Evolutionary conservation across 1,140 invertebrate species (phyloP), one percentile per base, ranked within the genome.

Genomic region (Frieseomelitta varia): DNA sequence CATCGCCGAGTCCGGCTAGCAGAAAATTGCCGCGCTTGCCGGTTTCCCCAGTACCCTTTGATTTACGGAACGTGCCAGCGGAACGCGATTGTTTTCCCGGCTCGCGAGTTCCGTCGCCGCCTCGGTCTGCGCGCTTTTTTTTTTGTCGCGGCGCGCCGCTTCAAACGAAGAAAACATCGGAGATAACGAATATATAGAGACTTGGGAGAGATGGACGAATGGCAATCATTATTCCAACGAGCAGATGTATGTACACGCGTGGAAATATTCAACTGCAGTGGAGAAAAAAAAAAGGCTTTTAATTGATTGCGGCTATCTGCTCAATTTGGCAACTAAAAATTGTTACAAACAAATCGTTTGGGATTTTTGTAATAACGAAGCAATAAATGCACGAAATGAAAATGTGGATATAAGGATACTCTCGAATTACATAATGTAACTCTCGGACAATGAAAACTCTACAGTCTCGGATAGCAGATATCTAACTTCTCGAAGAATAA

Each of bases 21-120:
- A 67, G 68, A 81, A 82, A 68, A 77, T 77, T 68, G 39, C 72
- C 53, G 24, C 6, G 39, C 39, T n/a, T n/a, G 53, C 27, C 81
- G 14, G 65, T 24, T 8, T 4, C 14, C 39, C 24, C 34, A 4
- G 10, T 30, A 27, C 65, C 39, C 65, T 83, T 83, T 83, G 53
- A 69, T 83, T 83, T 58, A 58, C 53, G 63, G 27, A 68, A 61
- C 56, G 27, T 47, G 39, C 21, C 21, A 0, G 15, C 30, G 11
- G 30, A 47, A 53, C 39, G 17, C 80, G 74, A 77, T 83, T 78
- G 65, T 77, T 69, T 69, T 15, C 21, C 75, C 47, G 24, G 58
- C 51, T 30, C 12, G 47, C 55, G 30, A 76, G 24, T 76, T 63
- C 27, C 4, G 17, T 39, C 30, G 51, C 53, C 72, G n/a, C 71